Evolutionary conservation across 2,113 vertebrate genomes (phyloP).

Genomic region (Ciconia stormi): DNA sequence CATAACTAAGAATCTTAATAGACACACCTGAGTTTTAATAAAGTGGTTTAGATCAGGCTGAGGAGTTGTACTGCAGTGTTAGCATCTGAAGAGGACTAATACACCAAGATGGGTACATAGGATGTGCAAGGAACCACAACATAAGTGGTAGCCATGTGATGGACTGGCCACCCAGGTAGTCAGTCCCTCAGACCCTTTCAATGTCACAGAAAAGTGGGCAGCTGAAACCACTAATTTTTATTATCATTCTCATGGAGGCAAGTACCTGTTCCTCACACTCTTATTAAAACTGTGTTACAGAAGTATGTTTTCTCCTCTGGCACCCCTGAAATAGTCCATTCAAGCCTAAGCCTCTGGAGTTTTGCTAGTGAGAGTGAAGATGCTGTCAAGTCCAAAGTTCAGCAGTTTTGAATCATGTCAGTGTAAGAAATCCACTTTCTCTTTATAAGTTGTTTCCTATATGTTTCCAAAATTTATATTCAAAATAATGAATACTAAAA

Average conservation of each 20-base stretch:
- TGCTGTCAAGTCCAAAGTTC: background rate
- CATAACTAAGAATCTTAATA: background rate
- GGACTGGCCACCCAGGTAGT: background rate
- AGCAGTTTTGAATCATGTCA: background rate
- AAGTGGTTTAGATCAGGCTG: background rate
- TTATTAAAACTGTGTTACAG: background rate
- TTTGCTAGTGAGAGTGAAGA: background rate
- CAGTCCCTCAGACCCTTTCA: background rate
- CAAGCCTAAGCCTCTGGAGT: background rate
- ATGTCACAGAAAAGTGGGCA: background rate
- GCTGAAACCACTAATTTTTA: background rate
- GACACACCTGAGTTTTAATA: background rate
- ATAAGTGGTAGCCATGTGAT: background rate
- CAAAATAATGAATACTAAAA: background rate
- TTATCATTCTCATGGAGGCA: background rate
- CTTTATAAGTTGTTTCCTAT: background rate
- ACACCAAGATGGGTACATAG: too few relatives aligned
- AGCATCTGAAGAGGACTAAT: background rate
- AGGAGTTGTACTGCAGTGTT: background rate
- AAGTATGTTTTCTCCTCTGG: background rate
- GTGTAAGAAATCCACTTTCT: background rate
- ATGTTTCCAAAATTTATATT: background rate
- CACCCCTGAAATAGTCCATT: background rate
- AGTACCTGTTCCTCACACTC: background rate
- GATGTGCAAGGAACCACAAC: background rate